Conservation (phyloP, 1,140 invertebrate genomes). For the Oedothorax gibbosus region DNA sequence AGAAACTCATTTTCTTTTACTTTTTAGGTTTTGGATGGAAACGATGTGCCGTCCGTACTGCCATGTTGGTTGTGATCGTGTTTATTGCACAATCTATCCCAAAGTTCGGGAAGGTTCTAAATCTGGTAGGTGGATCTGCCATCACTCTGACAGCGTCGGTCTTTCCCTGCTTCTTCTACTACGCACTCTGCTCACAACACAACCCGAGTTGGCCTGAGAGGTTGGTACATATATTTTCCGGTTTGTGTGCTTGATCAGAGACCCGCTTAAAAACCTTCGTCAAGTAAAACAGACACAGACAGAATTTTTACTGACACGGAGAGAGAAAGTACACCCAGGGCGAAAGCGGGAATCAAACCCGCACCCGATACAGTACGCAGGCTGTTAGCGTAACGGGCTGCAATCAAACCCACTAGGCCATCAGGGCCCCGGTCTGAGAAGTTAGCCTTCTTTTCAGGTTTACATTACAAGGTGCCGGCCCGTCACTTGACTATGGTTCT, state of each 20-base stretch:
- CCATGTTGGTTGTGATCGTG: constrained; percentile 78
- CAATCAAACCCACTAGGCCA: no score
- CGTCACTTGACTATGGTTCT: no score
- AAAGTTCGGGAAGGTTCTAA: constrained; percentile 89
- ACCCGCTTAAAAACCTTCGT: no score
- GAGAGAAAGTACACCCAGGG: no score
- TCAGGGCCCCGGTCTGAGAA: constrained; percentile 63
- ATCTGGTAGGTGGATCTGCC: constrained; percentile 87
- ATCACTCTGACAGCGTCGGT: constrained; percentile 86
- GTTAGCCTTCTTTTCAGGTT: constrained; percentile 54
- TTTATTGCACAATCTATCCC: constrained; percentile 85
- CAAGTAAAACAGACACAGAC: no score
- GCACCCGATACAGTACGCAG: no score
- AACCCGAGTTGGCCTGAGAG: constrained; percentile 63
- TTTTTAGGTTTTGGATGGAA: constrained; percentile 80
- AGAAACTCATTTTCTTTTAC: constrained; percentile 63
- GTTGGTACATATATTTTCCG: no score
- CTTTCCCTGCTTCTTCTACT: constrained; percentile 87
- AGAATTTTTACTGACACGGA: no score
- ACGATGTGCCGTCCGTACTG: constrained; percentile 79
- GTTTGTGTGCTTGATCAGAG: no score
- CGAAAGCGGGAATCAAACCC: no score
- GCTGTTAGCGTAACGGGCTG: no score
- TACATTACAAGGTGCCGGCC: not conserved
- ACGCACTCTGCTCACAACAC: constrained; percentile 70